Base-by-base conservation (phyloP, 2,113 vertebrate species). In the Trogon surrucura region DNA sequence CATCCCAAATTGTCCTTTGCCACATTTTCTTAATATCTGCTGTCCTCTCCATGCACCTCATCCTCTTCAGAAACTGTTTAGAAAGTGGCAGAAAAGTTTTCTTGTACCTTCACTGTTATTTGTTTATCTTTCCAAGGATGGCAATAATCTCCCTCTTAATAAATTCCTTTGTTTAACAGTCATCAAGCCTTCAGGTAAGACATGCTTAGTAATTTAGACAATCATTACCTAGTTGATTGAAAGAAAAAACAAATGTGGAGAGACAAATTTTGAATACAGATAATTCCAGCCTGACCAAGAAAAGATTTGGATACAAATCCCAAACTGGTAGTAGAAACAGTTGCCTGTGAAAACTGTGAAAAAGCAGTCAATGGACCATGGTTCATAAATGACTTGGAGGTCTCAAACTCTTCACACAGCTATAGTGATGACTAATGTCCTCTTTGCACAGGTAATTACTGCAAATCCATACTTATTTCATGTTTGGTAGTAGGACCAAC, bases 181-280 rank as follows among this genome's bases (percentile, higher is more conserved):
- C 66, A 62, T 66, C 45, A 54, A 79, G n/a, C 16, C 27, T 50
- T 89, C 54, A 81, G 20, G 66, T 88, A 80, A 84, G 27, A 75
- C 14, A 29, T n/a, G 41, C 27, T 72, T 81, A 67, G 44, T 45
- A 81, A 86, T 78, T 83, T 71, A 87, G 41, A 41, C 12, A 26
- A 32, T 66, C 21, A 41, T 58, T 85, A 85, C 3, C 81, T 89
- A 73, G n/a, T 73, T 93, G 34, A 78, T 94, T 91, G 82, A 94
- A 78, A 85, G 92, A 94, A 86, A 65, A 82, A 41, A 15, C 22
- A 75, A 93, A 93, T 78, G 19, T 74, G 27, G 30, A 93, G 34
- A 91, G 78, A 65, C 47, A 93, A 93, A 89, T 86, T 89, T 77
- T 86, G 73, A 92, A 91, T 84, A 62, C 45, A 84, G 12, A 48